Percentiles rank a stretch among this genome's conserved stretches.
These are phyloP conservation scores for Aspidiotus destructor DNA, from an alignment of 2,888 invertebrate species.

Conservation along the genomic window DNA sequence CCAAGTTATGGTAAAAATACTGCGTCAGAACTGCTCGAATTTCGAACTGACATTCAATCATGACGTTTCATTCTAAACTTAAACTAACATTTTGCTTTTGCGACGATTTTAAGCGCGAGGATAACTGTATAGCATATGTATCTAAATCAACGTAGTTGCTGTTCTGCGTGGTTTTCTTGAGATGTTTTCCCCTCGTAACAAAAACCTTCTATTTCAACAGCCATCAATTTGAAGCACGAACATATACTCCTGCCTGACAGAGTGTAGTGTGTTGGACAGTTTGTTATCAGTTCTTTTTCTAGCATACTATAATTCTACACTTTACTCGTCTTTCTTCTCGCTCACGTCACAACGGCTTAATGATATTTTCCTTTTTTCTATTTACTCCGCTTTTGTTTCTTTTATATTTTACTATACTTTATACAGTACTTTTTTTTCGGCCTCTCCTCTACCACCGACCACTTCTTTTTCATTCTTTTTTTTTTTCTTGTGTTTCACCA, in stretches of 20 bases:
- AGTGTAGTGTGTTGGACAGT: slow-evolving; percentile 4
- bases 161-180: no score
- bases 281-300: not conserved
- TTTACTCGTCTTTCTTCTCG: not conserved
- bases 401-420: slow-evolving; percentile 7
- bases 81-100: no score
- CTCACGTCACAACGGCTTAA: not conserved
- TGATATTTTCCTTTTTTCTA: slow-evolving; percentile 2
- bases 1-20: no score
- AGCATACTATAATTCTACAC: not conserved
- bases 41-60: no score
- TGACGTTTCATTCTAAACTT: no score
- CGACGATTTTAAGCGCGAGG: no score
- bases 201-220: not conserved
- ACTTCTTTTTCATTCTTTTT: not conserved
- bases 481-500: not conserved
- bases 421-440: not conserved
- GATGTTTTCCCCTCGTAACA: no score
- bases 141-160: no score
- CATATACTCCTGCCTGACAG: not conserved
- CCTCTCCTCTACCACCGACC: not conserved
- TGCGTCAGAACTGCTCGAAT: no score
- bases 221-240: slow-evolving; percentile 1
- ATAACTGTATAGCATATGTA: no score
- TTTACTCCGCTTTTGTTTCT: slow-evolving; percentile 6